A percentile compares a stretch with the other conserved stretches of the same genome.
phyloP scores from a whole-genome alignment of 2,888 invertebrate species.

The Diogma glabrata region DNA sequence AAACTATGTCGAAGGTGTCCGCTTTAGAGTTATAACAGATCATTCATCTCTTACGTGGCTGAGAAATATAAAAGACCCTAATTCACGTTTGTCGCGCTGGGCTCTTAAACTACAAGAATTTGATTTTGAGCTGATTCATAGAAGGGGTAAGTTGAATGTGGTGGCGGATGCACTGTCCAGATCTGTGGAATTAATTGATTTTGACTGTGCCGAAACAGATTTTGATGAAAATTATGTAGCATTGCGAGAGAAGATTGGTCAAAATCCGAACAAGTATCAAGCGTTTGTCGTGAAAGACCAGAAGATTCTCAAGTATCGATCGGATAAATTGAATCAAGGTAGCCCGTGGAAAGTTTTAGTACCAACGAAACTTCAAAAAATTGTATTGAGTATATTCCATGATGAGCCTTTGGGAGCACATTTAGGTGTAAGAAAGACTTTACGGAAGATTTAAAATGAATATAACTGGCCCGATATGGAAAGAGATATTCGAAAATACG shows the following conservation, averaged over 20 bases:
- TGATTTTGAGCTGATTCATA: neutral
- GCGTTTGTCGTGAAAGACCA: neutral
- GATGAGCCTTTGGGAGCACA: neutral
- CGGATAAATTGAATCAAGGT: neutral
- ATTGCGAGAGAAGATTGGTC: too few species aligned
- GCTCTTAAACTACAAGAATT: constrained; percentile 2
- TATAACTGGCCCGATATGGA: constrained; percentile 6
- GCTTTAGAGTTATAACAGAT: constrained; percentile 10
- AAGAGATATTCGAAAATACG: neutral
- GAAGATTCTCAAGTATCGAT: neutral
- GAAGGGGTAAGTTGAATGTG: constrained; percentile 14
- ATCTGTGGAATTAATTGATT: neutral
- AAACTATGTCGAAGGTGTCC: constrained; percentile 3
- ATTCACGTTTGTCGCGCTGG: constrained; percentile 14
- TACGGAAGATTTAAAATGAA: neutral
- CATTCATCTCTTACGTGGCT: constrained; percentile 10
- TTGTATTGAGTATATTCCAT: neutral
- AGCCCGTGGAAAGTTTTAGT: neutral
- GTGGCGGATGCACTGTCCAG: constrained; percentile 20
- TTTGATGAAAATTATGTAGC: too few species aligned
- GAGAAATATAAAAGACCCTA: constrained; percentile 17
- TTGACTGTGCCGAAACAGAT: too few species aligned
- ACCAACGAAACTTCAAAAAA: neutral
- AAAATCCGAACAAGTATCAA: too few species aligned
- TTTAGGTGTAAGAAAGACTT: neutral